Evolutionary conservation across 1,140 invertebrate species (phyloP).

Genomic region (Drosophila hydei): DNA sequence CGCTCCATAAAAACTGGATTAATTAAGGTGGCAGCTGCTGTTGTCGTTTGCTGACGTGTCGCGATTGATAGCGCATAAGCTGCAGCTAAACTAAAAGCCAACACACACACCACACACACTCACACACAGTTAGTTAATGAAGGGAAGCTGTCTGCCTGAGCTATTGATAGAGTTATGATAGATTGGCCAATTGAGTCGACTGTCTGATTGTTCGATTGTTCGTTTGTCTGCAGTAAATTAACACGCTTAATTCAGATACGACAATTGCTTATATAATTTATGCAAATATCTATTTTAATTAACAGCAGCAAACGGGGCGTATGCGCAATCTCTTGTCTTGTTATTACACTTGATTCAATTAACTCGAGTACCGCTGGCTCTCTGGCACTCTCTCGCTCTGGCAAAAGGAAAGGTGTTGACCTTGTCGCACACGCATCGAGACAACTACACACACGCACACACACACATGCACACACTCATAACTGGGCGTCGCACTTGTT

Average conservation of each 20-base stretch:
- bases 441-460: constrained; percentile 5
- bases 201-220: constrained; percentile 26
- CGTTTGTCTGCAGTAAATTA: constrained; percentile 35
- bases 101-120: not conserved
- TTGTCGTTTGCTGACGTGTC: constrained; percentile 31
- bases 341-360: constrained; percentile 68
- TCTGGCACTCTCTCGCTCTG: constrained; percentile 6
- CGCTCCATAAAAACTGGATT: constrained; percentile 78
- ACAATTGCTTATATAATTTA: constrained; percentile 65
- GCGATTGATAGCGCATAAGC: constrained; percentile 1
- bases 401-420: constrained; percentile 80
- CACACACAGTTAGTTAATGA: constrained; percentile 37
- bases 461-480: constrained; percentile 5
- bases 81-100: too few relatives aligned
- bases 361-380: constrained; percentile 28
- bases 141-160: constrained; percentile 10
- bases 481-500: constrained; percentile 60
- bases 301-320: constrained; percentile 63
- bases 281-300: constrained; percentile 76
- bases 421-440: constrained; percentile 63
- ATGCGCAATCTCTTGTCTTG: constrained; percentile 59
- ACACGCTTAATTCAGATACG: constrained; percentile 20
- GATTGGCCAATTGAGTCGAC: constrained; percentile 41
- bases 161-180: constrained; percentile 26
- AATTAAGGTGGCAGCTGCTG: constrained; percentile 58